Conservation (phyloP, 2,888 invertebrate genomes). For the Acleris cristana region DNA sequence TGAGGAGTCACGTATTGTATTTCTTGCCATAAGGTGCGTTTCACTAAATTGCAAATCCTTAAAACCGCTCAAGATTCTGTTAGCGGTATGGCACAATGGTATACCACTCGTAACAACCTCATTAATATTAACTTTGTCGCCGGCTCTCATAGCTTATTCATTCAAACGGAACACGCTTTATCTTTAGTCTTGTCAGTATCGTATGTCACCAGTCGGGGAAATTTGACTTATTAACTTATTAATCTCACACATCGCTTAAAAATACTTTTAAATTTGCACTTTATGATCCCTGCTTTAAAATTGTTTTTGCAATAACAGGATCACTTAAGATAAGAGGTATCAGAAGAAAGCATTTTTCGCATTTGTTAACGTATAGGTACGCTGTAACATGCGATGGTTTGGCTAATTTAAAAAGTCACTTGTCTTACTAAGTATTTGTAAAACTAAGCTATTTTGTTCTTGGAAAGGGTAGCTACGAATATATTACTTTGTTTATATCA, state of each 20-base stretch:
- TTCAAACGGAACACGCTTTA: conserved; percentile 48
- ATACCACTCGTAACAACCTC: conserved; percentile 49
- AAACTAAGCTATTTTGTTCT: not conserved
- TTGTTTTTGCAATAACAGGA: no score
- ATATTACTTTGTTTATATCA: no score
- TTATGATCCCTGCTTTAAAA: no score
- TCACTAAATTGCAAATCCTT: not conserved
- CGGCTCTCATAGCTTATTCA: conserved; percentile 51
- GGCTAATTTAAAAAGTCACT: conserved; percentile 9
- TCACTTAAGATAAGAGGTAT: no score
- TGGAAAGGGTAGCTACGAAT: not conserved
- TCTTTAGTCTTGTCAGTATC: conserved; percentile 42
- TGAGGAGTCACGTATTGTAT: no score
- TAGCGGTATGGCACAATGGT: conserved; percentile 43
- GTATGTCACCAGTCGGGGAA: conserved; percentile 19
- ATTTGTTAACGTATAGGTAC: conserved; percentile 28
- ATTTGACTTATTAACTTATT: not conserved
- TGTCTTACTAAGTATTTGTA: not conserved
- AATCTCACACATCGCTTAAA: no score
- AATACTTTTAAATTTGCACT: no score
- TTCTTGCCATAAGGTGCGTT: no score
- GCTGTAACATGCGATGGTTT: conserved; percentile 12
- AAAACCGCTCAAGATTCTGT: conserved; percentile 20
- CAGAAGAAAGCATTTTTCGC: not conserved
- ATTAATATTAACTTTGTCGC: conserved; percentile 51